Percentiles rank a stretch among this genome's conserved stretches.
phyloP scores from a whole-genome alignment of 2,888 invertebrate genomes.

The Kuschelorhynchus macadamiae region DNA sequence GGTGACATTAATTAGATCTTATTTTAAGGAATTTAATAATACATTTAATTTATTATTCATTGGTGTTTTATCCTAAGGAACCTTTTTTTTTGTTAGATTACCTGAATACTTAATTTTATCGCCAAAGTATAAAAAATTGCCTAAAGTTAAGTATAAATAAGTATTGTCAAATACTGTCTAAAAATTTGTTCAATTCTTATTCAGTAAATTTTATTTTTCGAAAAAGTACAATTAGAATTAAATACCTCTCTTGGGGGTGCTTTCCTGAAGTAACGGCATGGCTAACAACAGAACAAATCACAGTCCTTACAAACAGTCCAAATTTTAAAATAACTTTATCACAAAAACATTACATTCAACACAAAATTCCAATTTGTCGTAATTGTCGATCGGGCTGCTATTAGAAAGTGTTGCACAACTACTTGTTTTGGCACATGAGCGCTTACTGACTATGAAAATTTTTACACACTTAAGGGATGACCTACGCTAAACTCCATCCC shows the following conservation, averaged over 20 bases:
- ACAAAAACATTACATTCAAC: conserved; percentile 21
- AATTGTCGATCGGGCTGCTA: conserved; percentile 25
- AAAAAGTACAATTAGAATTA: too few species aligned
- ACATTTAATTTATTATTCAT: too few species aligned
- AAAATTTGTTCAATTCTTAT: too few species aligned
- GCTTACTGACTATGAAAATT: conserved; percentile 66
- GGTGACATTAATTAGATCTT: too few species aligned
- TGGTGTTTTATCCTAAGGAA: too few species aligned
- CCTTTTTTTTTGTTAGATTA: too few species aligned
- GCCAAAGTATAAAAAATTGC: too few species aligned
- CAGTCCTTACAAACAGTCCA: conserved; percentile 19
- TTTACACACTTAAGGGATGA: conserved; percentile 67
- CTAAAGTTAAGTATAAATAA: too few species aligned
- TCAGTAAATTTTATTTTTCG: too few species aligned
- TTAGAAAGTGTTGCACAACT: conserved; percentile 54
- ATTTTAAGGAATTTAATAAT: too few species aligned
- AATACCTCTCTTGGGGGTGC: conserved; percentile 66
- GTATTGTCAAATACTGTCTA: too few species aligned
- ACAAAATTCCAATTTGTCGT: conserved; percentile 15
- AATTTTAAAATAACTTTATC: conserved; percentile 20
- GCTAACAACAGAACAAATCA: conserved; percentile 35
- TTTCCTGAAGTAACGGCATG: conserved; percentile 67
- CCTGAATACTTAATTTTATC: too few species aligned
- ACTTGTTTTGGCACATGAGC: conserved; percentile 58
- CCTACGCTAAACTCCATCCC: conserved; percentile 68